Base-by-base conservation (phyloP, 2,797 vertebrate genomes). In the Arremon aurantiirostris region DNA sequence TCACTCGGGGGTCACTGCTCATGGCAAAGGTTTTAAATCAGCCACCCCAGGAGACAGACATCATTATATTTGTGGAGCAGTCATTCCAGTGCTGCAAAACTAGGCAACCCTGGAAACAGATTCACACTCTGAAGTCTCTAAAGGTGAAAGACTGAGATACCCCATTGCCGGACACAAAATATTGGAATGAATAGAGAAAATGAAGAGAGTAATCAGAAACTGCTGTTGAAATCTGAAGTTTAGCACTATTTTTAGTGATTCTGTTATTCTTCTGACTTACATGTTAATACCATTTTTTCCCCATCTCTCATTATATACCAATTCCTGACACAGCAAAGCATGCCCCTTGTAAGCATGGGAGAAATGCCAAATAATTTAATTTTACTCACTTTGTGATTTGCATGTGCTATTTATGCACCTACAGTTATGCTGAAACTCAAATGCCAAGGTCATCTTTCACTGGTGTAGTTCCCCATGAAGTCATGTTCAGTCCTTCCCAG, bases 11-110 rank as follows among this genome's bases (percentile, higher is more conserved):
- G 94, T 96, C 93, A 95, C 56, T 60, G 70, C 81, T 91, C 71
- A 73, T 86, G 94, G 92, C 94, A 95, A 94, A 97, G 85, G 96
- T 96, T 96, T 96, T 92, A 95, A 96, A 96, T 96, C 92, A 94
- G 92, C 65, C 90, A 83, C 84, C 53, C 76, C 91, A 94, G 94
- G 83, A 83, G 93, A 93, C 72, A 85, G 90, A 79, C 84, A 89
- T 75, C 56, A 79, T 91, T 94, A 56, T 91, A 59, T 71, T 94
- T 77, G 82, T 71, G 63, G 18, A 79, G 81, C 73, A 94, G 68
- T 32, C 65, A 42, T 57, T 91, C 68, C 34, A 50, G 64, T 49
- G 73, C 79, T 82, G 56, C 52, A 61, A 76, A 94, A 57, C 71
- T 3, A 55, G 61, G 84, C 76, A 92, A 52, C 76, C 76, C 42